These are phyloP conservation scores for Chymomyza procnemis DNA, from an alignment of 2,888 invertebrate genomes.

Conservation along the genomic window DNA sequence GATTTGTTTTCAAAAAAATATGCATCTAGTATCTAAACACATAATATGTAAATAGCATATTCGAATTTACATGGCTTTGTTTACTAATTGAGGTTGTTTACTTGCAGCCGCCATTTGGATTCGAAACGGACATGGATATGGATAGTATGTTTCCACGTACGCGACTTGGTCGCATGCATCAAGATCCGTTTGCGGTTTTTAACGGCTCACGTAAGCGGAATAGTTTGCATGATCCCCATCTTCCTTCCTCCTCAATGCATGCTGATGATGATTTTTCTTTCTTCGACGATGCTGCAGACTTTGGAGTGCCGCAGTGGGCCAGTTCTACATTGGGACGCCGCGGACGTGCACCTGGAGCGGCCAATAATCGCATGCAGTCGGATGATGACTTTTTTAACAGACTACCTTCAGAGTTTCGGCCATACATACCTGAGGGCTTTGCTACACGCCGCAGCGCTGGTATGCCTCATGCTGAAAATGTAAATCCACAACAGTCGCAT, in stretches of 20 bases:
- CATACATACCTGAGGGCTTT: slow-evolving; percentile 77
- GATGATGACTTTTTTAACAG: slow-evolving; percentile 77
- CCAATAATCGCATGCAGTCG: slow-evolving; percentile 50
- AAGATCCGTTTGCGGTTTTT: slow-evolving; percentile 77
- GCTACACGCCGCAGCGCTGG: slow-evolving; percentile 63
- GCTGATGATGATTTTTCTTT: slow-evolving; percentile 68
- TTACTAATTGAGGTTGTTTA: slow-evolving; percentile 6
- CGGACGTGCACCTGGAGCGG: slow-evolving; percentile 52
- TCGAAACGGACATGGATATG: slow-evolving; percentile 76
- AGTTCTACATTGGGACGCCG: slow-evolving; percentile 73
- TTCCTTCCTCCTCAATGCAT: slow-evolving; percentile 42
- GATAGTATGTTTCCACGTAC: slow-evolving; percentile 77
- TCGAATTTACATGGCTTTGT: not conserved
- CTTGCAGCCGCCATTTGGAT: slow-evolving; percentile 76
- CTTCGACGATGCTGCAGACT: slow-evolving; percentile 75
- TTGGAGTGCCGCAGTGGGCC: slow-evolving; percentile 77
- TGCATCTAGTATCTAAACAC: not conserved
- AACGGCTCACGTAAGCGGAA: slow-evolving; percentile 77
- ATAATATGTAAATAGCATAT: not conserved
- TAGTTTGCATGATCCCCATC: slow-evolving; percentile 72
- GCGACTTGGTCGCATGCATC: slow-evolving; percentile 75
- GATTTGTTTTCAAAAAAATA: not conserved
- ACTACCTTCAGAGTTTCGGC: slow-evolving; percentile 78
- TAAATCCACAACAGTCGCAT: slow-evolving; percentile 40
- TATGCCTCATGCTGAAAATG: slow-evolving; percentile 12